A percentile compares a stretch with the other conserved stretches of the same genome.
These are phyloP conservation scores for Notocelia uddmanniana DNA, from an alignment of 2,888 invertebrate genomes.

Conservation along the genomic window DNA sequence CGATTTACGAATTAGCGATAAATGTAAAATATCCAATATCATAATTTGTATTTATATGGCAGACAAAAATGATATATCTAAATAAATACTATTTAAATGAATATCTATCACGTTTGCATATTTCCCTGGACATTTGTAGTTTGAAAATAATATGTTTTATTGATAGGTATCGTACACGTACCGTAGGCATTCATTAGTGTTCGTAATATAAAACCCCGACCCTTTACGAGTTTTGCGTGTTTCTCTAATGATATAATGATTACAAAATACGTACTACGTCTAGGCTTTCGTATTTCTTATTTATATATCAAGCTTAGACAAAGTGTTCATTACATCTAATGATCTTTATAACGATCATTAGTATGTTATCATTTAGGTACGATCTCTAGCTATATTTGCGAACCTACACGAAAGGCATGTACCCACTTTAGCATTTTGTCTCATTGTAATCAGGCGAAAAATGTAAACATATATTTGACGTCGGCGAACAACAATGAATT, in stretches of 20 bases:
- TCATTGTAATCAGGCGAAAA: not conserved
- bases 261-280: not conserved
- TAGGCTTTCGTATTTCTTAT: not conserved
- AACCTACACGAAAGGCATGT: not conserved
- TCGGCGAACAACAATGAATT: constrained; percentile 29
- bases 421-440: not conserved
- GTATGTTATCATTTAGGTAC: constrained; percentile 17
- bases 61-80: too few species aligned
- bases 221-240: not conserved
- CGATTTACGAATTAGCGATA: too few species aligned
- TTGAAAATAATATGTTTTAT: not conserved
- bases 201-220: not conserved
- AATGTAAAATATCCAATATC: too few species aligned
- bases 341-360: constrained; percentile 8
- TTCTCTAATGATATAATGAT: constrained; percentile 22
- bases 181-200: not conserved
- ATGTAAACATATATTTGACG: not conserved
- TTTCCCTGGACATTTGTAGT: not conserved
- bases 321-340: not conserved
- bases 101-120: too few species aligned
- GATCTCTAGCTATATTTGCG: constrained; percentile 12
- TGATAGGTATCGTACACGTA: not conserved
- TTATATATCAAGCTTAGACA: not conserved
- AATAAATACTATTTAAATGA: too few species aligned
- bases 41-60: too few species aligned